phyloP scores from a whole-genome alignment of 1,140 invertebrate species.

The Macrostomum lignano region DNA sequence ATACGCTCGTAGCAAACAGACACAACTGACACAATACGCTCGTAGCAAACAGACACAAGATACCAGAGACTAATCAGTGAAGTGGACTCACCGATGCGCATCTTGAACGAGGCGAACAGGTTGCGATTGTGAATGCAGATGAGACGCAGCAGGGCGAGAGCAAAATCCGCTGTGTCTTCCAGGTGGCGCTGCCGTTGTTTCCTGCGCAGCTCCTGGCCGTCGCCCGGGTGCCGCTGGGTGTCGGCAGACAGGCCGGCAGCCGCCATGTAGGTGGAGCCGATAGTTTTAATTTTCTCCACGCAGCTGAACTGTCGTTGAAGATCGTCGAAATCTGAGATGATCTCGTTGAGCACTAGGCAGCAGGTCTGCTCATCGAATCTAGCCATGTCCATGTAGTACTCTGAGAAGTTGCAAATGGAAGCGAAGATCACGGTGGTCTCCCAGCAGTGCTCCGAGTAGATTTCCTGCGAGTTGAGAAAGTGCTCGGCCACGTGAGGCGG shows the following conservation, averaged over 20 bases:
- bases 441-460: constrained; percentile 70
- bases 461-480: constrained; percentile 49
- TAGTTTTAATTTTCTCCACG: constrained; percentile 84
- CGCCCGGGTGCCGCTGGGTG: no score
- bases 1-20: no score
- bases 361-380: constrained; percentile 66
- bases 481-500: constrained; percentile 68
- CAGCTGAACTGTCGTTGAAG: constrained; percentile 48
- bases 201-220: no score
- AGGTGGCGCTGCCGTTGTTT: no score
- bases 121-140: no score
- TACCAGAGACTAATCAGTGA: no score
- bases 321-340: constrained; percentile 92
- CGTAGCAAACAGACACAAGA: no score
- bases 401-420: constrained; percentile 74
- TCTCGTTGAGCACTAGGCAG: constrained; percentile 75
- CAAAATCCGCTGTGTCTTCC: no score
- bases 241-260: constrained; percentile 72
- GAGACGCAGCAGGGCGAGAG: no score
- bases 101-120: no score
- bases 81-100: no score
- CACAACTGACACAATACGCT: no score
- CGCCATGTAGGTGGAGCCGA: constrained; percentile 80
- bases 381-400: constrained; percentile 75
- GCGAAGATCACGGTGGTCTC: constrained; percentile 70